Conservation (phyloP, 2,888 invertebrate species). For the Orthosia incerta region DNA sequence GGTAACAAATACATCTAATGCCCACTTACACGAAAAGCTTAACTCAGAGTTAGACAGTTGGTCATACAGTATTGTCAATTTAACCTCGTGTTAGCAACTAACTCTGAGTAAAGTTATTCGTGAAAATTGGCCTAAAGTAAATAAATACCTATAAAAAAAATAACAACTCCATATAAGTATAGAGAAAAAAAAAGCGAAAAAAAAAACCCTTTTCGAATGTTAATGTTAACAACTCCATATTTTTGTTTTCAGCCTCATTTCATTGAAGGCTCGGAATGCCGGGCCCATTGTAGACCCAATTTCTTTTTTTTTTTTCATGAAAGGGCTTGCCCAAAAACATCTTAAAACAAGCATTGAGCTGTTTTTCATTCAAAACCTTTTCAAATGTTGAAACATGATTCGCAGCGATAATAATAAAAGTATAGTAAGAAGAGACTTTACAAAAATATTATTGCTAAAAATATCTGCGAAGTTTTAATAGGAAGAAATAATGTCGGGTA, state of each 20-base stretch:
- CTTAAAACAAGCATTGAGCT: not conserved
- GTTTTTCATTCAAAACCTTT: not conserved
- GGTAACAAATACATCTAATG: too few species aligned
- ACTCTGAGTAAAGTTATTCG: too few species aligned
- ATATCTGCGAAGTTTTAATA: constrained; percentile 18
- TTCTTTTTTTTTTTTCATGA: not conserved
- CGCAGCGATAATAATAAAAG: not conserved
- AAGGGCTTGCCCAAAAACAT: not conserved
- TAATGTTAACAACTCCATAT: too few species aligned
- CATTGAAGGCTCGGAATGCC: not conserved
- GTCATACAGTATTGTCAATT: too few species aligned
- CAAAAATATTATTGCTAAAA: not conserved
- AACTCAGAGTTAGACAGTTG: too few species aligned
- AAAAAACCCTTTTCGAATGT: too few species aligned
- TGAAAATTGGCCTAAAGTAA: too few species aligned
- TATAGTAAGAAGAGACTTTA: not conserved
- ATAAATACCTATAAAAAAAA: too few species aligned
- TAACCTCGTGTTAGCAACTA: too few species aligned
- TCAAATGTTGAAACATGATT: not conserved
- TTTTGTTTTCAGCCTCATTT: constrained; percentile 6
- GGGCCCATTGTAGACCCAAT: not conserved
- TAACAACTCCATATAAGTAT: too few species aligned
- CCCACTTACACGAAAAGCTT: too few species aligned
- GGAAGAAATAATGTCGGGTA: not conserved
- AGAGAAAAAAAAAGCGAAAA: too few species aligned